These are phyloP conservation scores for Antigone vipio DNA, from an alignment of 2,113 vertebrate genomes.

Conservation along the genomic window DNA sequence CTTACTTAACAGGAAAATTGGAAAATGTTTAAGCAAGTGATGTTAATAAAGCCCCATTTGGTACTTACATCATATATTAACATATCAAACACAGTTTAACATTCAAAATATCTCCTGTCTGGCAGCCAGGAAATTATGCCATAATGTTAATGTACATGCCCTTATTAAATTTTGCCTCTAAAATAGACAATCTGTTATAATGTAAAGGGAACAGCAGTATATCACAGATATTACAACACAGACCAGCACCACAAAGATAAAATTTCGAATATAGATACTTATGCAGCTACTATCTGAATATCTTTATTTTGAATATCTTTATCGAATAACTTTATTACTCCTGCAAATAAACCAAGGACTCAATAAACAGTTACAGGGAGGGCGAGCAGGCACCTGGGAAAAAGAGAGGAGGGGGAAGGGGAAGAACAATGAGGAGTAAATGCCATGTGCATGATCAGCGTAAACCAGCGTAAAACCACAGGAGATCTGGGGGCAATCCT, in stretches of 20 bases:
- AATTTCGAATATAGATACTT: not conserved
- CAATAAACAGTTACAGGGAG: not conserved
- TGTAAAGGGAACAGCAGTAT: not conserved
- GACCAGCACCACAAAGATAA: not conserved
- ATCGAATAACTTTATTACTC: not conserved
- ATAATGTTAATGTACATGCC: slow-evolving; percentile 51
- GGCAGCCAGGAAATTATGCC: slow-evolving; percentile 46
- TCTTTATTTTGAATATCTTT: slow-evolving; percentile 1
- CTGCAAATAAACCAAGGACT: not conserved
- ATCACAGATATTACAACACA: slow-evolving; percentile 8
- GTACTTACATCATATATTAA: slow-evolving; percentile 44
- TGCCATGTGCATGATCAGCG: not conserved
- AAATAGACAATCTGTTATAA: slow-evolving; percentile 38
- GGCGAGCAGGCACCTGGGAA: not conserved
- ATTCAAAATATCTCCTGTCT: slow-evolving; percentile 55
- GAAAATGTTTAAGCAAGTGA: slow-evolving; percentile 33
- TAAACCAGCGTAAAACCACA: not conserved
- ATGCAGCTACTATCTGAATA: not conserved
- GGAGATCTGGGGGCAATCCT: not conserved
- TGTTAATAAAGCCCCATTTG: slow-evolving; percentile 48
- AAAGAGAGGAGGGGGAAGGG: not conserved
- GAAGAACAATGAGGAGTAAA: not conserved
- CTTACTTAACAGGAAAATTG: not conserved
- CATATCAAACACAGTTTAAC: slow-evolving; percentile 52
- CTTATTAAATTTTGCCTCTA: slow-evolving; percentile 57